A percentile compares a stretch with the other conserved stretches of the same genome.
These are phyloP conservation scores for Drosophila hydei DNA, from an alignment of 1,140 invertebrate species.

Conservation along the genomic window DNA sequence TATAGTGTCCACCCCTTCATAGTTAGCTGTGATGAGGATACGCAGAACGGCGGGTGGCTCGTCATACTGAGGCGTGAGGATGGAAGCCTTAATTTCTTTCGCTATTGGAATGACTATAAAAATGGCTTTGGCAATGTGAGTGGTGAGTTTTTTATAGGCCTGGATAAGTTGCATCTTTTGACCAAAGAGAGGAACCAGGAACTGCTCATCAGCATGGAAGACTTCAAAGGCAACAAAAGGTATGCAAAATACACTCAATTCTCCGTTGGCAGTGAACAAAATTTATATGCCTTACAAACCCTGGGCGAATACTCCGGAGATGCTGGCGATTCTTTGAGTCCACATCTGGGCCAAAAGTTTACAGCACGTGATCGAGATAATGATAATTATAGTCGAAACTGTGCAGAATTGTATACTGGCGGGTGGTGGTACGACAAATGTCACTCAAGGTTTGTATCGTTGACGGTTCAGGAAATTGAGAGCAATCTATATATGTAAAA, in stretches of 20 bases:
- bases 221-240: slow-evolving; percentile 84
- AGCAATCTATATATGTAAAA: background rate
- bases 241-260: slow-evolving; percentile 87
- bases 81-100: slow-evolving; percentile 86
- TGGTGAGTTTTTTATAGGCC: slow-evolving; percentile 87
- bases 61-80: slow-evolving; percentile 86
- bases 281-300: slow-evolving; percentile 87
- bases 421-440: slow-evolving; percentile 87
- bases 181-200: slow-evolving; percentile 86
- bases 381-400: slow-evolving; percentile 87
- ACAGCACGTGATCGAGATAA: slow-evolving; percentile 89
- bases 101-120: slow-evolving; percentile 87
- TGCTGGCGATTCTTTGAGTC: slow-evolving; percentile 87
- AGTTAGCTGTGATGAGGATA: slow-evolving; percentile 29
- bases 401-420: slow-evolving; percentile 86
- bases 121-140: slow-evolving; percentile 87
- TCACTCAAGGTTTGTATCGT: slow-evolving; percentile 33
- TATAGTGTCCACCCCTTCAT: slow-evolving; percentile 19
- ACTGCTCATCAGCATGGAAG: slow-evolving; percentile 87
- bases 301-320: slow-evolving; percentile 87
- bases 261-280: slow-evolving; percentile 86
- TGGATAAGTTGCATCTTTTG: slow-evolving; percentile 85
- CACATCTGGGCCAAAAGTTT: slow-evolving; percentile 88
- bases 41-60: slow-evolving; percentile 84
- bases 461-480: too few species aligned